A percentile compares a stretch with the other conserved stretches of the same genome.
phyloP scores from a whole-genome alignment of 2,797 vertebrate genomes.

The Sebastes taczanowskii region DNA sequence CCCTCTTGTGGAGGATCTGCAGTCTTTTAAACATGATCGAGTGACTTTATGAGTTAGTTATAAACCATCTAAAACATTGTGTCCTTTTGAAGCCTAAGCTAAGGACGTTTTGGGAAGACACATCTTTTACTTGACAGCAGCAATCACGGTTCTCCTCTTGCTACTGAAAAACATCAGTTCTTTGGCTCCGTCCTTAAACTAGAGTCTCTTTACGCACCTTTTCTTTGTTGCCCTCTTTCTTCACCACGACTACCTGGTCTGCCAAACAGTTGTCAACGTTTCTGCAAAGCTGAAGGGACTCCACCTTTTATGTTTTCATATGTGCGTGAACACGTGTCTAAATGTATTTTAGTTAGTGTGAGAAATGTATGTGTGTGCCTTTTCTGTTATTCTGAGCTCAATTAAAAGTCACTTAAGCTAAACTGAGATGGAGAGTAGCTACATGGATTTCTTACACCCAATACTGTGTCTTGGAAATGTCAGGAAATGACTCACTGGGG shows the following conservation, averaged over 20 bases:
- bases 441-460: background rate
- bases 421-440: background rate
- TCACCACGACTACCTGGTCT: background rate
- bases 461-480: constrained; percentile 15
- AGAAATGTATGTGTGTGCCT: background rate
- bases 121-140: too few relatives aligned
- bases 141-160: too few relatives aligned
- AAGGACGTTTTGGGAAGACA: too few relatives aligned
- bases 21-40: too few relatives aligned
- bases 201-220: background rate
- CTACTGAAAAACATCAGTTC: too few relatives aligned
- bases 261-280: background rate
- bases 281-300: background rate
- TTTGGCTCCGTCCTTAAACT: background rate
- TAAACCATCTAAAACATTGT: background rate
- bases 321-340: background rate
- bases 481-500: constrained; percentile 35
- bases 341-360: constrained; percentile 18
- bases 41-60: background rate
- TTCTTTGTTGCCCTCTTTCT: background rate
- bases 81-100: too few relatives aligned
- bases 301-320: background rate
- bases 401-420: constrained; percentile 41
- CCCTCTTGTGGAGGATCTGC: too few relatives aligned
- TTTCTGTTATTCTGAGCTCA: constrained; percentile 50